These are phyloP conservation scores for Epinotia brunnichana DNA, from an alignment of 2,888 invertebrate genomes.

Conservation along the genomic window DNA sequence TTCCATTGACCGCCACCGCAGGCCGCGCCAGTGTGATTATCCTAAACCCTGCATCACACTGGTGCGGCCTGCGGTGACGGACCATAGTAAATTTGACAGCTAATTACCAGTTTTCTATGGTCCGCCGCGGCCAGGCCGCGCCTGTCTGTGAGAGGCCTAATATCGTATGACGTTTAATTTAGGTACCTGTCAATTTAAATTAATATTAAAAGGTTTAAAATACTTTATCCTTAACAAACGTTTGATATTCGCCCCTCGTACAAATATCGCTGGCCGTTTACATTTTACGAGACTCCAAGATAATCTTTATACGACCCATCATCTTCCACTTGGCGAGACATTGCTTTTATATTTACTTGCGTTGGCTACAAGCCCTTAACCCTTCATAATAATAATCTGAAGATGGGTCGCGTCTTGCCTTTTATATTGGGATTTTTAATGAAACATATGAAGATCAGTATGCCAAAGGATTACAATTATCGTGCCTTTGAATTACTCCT, in stretches of 20 bases:
- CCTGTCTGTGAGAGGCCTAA: no score
- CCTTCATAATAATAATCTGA: slow-evolving; percentile 38
- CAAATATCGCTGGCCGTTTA: slow-evolving; percentile 1
- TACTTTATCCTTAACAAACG: not conserved
- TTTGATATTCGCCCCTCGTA: not conserved
- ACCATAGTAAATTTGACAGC: no score
- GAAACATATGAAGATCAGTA: not conserved
- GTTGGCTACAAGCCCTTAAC: slow-evolving; percentile 37
- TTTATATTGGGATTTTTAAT: not conserved
- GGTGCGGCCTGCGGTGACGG: no score
- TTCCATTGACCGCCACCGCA: no score
- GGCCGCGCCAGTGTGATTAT: no score
- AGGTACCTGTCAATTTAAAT: not conserved
- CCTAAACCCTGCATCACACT: no score
- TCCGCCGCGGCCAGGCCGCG: no score
- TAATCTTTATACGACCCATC: slow-evolving; percentile 38
- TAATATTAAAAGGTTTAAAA: not conserved
- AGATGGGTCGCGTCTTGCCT: not conserved
- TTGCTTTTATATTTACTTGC: slow-evolving; percentile 31
- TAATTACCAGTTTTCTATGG: no score
- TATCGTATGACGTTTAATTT: no score
- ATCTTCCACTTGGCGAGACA: slow-evolving; percentile 37
- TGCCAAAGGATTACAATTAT: not conserved
- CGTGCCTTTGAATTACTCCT: not conserved
- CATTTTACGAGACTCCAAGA: slow-evolving; percentile 33